phyloP scores from a whole-genome alignment of 2,797 vertebrate species.

The Alosa sapidissima region DNA sequence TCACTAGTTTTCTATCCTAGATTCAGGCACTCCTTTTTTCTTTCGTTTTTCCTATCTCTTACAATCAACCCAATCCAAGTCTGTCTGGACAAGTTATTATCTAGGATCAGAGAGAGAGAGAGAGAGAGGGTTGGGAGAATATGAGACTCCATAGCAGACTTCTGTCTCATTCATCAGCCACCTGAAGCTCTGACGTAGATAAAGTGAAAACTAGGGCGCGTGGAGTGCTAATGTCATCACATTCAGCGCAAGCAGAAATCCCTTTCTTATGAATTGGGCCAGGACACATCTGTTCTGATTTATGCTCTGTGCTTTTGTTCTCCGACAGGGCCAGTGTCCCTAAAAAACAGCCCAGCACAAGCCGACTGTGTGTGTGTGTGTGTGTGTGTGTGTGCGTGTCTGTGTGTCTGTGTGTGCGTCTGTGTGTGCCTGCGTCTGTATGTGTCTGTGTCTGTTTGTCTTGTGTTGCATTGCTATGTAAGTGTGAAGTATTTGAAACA shows the following conservation, averaged over 20 bases:
- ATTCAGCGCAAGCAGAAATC: constrained; percentile 35
- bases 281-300: constrained; percentile 5
- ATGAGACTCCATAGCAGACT: constrained; percentile 12
- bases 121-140: constrained; percentile 39
- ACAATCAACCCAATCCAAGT: constrained; percentile 59
- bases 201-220: constrained; percentile 47
- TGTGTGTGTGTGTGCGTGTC: constrained; percentile 12
- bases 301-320: not conserved
- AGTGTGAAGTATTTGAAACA: constrained; percentile 6
- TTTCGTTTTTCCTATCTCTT: constrained; percentile 42
- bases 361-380: constrained; percentile 10
- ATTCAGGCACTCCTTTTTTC: constrained; percentile 57
- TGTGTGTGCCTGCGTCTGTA: no score
- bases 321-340: not conserved
- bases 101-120: constrained; percentile 51
- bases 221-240: constrained; percentile 31
- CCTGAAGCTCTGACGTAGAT: constrained; percentile 62
- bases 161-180: constrained; percentile 41
- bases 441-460: not conserved
- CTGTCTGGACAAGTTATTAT: constrained; percentile 63
- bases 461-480: constrained; percentile 15
- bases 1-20: constrained; percentile 29
- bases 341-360: constrained; percentile 20
- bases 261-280: constrained; percentile 40
- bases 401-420: constrained; percentile 4